Base-by-base conservation (phyloP, 1,140 invertebrate genomes). In the Frieseomelitta varia region DNA sequence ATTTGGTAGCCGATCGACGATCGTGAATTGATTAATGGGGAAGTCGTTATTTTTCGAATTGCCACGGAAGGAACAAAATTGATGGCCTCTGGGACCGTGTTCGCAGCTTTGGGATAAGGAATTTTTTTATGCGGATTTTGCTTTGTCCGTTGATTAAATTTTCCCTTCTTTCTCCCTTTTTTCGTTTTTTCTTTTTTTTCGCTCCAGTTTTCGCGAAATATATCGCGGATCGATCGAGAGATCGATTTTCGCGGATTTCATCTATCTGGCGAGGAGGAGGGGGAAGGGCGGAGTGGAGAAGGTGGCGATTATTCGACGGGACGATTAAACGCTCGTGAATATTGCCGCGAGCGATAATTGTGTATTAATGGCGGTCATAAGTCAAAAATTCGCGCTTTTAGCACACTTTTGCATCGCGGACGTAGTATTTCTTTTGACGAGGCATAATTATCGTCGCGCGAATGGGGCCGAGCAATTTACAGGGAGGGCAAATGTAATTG, bases 381-480 rank as follows among this genome's bases (percentile, higher is more conserved):
- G 78, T 80, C 69, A 80, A 80, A 80, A 79, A 73, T 79, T 79
- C 53, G 51, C 58, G 71, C 69, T 84, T 84, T 84, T 84, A 84
- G 71, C 78, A 84, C 69, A 79, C 77, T 73, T 73, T 80, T 84
- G 69, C 73, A 80, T 69, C 76, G 67, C 67, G 69, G 53, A 53
- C 27, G 78, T 79, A 68, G 67, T 67, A 80, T 84, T 80, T 73
- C 56, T 84, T 84, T 84, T 65, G 76, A 67, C 58, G 71, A 56
- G 71, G 78, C 67, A 84, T 84, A 84, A 84, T 84, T 84, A 84
- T 84, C 69, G 53, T 51, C 58, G 69, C 58, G 77, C 79, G 83
- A 79, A 84, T 79, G 68, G 78, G 56, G 47, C 30, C 83, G 83
- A 58, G 77, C 78, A 84, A 84, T 84, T 84, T 84, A 65, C 83